Evolutionary conservation across 2,797 vertebrate genomes (phyloP).

Genomic region (Arctocebus calabarensis): DNA sequence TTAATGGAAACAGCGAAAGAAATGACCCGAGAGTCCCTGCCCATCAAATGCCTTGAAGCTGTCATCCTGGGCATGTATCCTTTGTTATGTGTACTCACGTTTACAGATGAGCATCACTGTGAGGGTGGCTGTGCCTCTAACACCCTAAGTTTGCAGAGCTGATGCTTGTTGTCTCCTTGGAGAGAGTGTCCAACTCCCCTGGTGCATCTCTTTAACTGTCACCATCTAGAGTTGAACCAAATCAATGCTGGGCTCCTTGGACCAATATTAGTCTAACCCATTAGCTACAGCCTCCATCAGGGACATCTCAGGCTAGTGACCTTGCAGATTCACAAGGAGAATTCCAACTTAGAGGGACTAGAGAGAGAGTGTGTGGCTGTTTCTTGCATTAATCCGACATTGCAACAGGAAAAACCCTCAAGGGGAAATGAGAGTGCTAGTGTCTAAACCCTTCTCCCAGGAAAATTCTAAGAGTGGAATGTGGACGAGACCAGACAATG

Average conservation of each 20-base stretch:
- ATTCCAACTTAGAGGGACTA: not conserved
- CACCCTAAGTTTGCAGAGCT: not conserved
- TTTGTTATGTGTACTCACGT: conserved; percentile 78
- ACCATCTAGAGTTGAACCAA: not conserved
- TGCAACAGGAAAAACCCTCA: not conserved
- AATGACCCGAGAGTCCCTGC: conserved; percentile 98
- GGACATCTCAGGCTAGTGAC: not conserved
- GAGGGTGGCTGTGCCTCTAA: not conserved
- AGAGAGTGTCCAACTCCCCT: not conserved
- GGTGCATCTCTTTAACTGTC: not conserved
- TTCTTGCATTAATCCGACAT: not conserved
- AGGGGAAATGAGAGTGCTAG: not conserved
- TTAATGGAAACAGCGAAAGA: conserved; percentile 98
- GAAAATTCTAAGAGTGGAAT: not conserved
- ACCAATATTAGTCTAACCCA: not conserved
- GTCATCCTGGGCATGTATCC: conserved; percentile 99
- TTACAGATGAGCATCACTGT: not conserved
- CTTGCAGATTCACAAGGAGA: not conserved
- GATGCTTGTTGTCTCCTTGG: not conserved
- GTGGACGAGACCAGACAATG: not conserved
- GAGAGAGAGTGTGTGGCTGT: not conserved
- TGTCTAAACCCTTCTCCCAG: not conserved
- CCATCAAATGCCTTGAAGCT: conserved; percentile 99
- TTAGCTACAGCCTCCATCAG: not conserved
- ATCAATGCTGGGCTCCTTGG: not conserved